Evolutionary conservation across 2,113 vertebrate species (phyloP).

Genomic region (Pachypanchax playfairii): DNA sequence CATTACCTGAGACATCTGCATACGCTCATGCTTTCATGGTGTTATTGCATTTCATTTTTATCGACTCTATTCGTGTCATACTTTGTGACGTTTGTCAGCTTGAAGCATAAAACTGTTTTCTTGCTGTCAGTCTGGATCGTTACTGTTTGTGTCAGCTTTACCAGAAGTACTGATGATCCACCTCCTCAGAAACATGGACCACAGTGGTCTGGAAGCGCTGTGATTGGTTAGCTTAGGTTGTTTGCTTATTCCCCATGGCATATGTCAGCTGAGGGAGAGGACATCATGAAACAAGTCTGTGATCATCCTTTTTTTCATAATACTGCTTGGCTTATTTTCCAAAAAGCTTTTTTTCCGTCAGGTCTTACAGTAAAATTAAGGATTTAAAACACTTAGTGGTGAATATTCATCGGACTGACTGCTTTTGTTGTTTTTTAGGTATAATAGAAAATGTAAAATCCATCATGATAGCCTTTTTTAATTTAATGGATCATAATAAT

Average conservation of each 20-base stretch:
- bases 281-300: slow-evolving; percentile 1
- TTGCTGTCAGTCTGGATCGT: neutral
- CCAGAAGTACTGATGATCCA: neutral
- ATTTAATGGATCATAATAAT: too few species aligned
- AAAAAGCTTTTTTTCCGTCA: neutral
- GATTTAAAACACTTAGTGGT: neutral
- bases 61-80: slow-evolving; percentile 27
- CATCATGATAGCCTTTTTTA: too few species aligned
- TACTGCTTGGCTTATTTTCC: slow-evolving; percentile 9
- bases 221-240: slow-evolving; percentile 4
- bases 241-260: slow-evolving; percentile 2
- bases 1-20: slow-evolving; percentile 16
- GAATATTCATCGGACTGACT: neutral
- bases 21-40: slow-evolving; percentile 11
- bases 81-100: slow-evolving; percentile 1
- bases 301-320: slow-evolving; percentile 1
- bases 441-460: too few species aligned
- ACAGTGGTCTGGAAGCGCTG: neutral
- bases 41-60: slow-evolving; percentile 29
- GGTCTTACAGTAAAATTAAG: neutral
- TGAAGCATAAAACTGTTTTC: neutral
- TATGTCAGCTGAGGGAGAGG: neutral
- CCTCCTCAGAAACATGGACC: neutral
- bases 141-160: neutral
- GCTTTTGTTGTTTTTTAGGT: neutral